Evolutionary conservation across 2,113 vertebrate genomes (phyloP).

Genomic region (Rhinoderma darwinii): DNA sequence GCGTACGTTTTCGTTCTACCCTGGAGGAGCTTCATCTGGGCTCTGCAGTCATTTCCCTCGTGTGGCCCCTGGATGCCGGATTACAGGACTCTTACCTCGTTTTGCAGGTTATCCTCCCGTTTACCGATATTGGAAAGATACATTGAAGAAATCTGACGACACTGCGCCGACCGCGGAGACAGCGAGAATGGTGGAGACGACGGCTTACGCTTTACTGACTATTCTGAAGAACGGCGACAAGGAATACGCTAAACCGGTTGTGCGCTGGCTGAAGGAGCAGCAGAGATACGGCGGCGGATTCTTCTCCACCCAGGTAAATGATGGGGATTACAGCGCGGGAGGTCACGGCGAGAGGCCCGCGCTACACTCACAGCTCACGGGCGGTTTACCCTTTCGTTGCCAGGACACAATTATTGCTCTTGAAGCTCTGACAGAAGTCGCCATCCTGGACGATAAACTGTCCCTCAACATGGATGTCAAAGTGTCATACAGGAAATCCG

Average conservation of each 20-base stretch:
- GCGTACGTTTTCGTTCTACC: too few relatives aligned
- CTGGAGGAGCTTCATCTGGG: not conserved
- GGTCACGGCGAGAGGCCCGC: too few relatives aligned
- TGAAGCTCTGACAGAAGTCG: conserved; percentile 84
- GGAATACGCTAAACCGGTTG: conserved; percentile 78
- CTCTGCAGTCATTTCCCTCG: not conserved
- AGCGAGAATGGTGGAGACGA: conserved; percentile 84
- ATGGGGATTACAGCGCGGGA: not conserved
- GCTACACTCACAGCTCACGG: not conserved
- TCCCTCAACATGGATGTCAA: conserved; percentile 79
- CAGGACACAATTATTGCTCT: conserved; percentile 88
- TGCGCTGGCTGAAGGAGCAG: conserved; percentile 88
- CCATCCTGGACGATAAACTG: conserved; percentile 66
- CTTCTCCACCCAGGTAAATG: conserved; percentile 83
- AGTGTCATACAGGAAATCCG: conserved; percentile 74
- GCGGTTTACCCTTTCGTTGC: conserved; percentile 47
- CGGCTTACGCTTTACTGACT: conserved; percentile 83
- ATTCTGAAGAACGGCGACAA: conserved; percentile 74
- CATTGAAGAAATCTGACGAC: conserved; percentile 59
- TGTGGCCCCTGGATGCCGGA: not conserved
- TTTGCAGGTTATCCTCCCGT: conserved; percentile 74
- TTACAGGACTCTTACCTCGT: not conserved
- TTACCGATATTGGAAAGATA: conserved; percentile 85
- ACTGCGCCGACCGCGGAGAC: conserved; percentile 70
- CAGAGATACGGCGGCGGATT: conserved; percentile 87